These are phyloP conservation scores for Archips crataeganus DNA, from an alignment of 2,888 invertebrate species.

Conservation along the genomic window DNA sequence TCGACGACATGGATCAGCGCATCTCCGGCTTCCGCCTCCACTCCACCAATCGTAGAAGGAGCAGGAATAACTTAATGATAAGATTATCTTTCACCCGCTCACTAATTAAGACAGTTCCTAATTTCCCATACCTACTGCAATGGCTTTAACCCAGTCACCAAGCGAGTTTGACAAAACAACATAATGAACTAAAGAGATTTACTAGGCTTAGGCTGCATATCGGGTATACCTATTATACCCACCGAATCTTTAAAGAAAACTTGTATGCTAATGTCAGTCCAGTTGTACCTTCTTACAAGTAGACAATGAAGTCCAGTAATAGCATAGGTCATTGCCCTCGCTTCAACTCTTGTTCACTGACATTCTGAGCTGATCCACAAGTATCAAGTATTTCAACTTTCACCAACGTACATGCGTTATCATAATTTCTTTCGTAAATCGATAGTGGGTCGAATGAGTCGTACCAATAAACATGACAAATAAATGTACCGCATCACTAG, in stretches of 20 bases:
- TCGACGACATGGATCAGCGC: no score
- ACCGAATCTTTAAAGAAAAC: background rate
- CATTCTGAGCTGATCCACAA: conserved; percentile 50
- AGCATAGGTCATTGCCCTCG: conserved; percentile 48
- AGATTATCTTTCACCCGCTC: background rate
- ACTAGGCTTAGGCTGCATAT: background rate
- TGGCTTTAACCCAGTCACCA: background rate
- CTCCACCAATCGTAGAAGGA: background rate
- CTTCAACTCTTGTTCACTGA: conserved; percentile 42
- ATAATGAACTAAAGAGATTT: no score
- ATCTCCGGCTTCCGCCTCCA: background rate
- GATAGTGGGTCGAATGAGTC: conserved; percentile 49
- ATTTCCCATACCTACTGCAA: background rate
- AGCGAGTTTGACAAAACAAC: no score
- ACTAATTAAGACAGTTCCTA: background rate
- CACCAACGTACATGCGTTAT: conserved; percentile 53
- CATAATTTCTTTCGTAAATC: conserved; percentile 56
- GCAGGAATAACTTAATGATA: background rate
- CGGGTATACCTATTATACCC: background rate
- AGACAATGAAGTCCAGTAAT: conserved; percentile 27
- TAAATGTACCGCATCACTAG: conserved; percentile 23
- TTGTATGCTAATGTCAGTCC: background rate
- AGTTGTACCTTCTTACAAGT: background rate
- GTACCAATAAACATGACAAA: conserved; percentile 42
- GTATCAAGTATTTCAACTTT: conserved; percentile 62